These are phyloP conservation scores for Meteorus cinctellus DNA, from an alignment of 2,888 invertebrate genomes.

Conservation along the genomic window DNA sequence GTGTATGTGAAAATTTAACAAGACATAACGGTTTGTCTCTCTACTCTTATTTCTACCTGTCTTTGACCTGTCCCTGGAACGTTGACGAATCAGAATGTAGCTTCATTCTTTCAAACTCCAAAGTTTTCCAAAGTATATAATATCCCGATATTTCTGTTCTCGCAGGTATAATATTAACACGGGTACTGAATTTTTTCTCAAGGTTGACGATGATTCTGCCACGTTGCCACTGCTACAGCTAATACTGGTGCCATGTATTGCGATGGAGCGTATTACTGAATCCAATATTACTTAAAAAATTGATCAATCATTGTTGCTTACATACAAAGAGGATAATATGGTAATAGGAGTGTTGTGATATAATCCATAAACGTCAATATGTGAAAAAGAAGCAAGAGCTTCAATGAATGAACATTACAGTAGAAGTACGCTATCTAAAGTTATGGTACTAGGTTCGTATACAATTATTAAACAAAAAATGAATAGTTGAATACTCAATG, in stretches of 20 bases:
- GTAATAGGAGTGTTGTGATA: no score
- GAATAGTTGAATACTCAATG: no score
- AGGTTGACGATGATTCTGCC: slow-evolving; percentile 16
- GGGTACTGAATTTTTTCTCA: neutral
- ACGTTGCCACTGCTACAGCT: slow-evolving; percentile 29
- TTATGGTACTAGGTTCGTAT: no score
- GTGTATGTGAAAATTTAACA: neutral
- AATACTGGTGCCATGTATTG: neutral
- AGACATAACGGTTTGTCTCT: slow-evolving; percentile 31
- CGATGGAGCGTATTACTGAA: no score
- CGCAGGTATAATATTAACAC: slow-evolving; percentile 4
- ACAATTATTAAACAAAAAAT: no score
- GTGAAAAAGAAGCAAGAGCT: no score
- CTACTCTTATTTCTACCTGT: slow-evolving; percentile 39
- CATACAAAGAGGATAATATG: no score
- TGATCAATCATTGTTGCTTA: no score
- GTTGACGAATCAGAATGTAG: slow-evolving; percentile 20
- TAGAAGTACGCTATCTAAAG: no score
- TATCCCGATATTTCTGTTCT: neutral
- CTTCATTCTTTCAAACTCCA: slow-evolving; percentile 37
- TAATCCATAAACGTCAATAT: no score
- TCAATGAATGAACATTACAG: no score
- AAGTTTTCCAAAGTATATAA: slow-evolving; percentile 16
- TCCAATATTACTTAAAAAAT: no score
- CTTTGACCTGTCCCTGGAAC: slow-evolving; percentile 14